Conservation (phyloP, 2,888 invertebrate species). For the Mimachlamys varia region DNA sequence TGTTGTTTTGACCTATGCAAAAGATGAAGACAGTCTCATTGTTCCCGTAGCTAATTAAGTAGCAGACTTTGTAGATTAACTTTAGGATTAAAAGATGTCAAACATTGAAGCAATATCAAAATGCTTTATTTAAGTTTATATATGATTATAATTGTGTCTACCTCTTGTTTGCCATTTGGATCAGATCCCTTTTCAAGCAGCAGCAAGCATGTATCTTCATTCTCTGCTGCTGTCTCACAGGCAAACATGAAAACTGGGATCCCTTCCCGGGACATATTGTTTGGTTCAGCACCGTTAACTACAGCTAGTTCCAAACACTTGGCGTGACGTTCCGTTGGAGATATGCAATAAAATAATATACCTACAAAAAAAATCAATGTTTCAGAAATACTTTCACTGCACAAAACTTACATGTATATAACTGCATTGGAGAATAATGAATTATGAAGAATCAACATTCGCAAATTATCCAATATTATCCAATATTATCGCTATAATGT, state of each 20-base stretch:
- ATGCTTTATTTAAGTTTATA: too few relatives aligned
- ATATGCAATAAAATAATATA: constrained; percentile 79
- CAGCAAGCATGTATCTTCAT: constrained; percentile 78
- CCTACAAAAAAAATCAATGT: constrained; percentile 62
- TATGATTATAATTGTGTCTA: constrained; percentile 51
- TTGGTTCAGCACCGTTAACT: constrained; percentile 78
- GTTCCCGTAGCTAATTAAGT: too few relatives aligned
- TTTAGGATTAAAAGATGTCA: not conserved
- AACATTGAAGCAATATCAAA: not conserved
- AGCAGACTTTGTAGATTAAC: not conserved
- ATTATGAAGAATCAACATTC: too few relatives aligned
- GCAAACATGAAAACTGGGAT: constrained; percentile 77
- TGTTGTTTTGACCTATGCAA: too few relatives aligned
- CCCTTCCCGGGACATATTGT: constrained; percentile 78
- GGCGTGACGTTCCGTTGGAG: constrained; percentile 79
- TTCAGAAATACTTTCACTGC: too few relatives aligned
- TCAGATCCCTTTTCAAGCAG: constrained; percentile 79
- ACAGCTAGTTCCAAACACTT: constrained; percentile 79
- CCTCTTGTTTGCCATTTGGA: constrained; percentile 77
- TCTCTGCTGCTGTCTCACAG: constrained; percentile 79
- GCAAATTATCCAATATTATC: too few relatives aligned
- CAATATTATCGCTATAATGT: too few relatives aligned
- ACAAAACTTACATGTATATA: too few relatives aligned
- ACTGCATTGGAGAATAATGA: not conserved
- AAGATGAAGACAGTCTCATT: too few relatives aligned